Evolutionary conservation across 2,888 invertebrate genomes (phyloP).

Genomic region (Harpalus rufipes): DNA sequence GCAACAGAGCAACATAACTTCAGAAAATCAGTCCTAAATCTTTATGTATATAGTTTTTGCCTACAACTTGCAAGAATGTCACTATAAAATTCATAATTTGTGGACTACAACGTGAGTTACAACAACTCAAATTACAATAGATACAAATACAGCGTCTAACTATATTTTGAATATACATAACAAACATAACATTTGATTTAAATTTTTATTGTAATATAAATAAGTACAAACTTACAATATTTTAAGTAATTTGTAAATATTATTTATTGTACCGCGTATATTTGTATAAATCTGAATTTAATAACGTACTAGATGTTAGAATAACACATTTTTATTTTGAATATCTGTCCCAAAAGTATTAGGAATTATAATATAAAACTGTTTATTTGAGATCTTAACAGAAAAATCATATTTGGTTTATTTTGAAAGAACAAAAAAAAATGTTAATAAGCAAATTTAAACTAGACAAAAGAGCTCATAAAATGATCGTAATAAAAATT

Average conservation of each 20-base stretch:
- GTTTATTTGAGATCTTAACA: too few relatives aligned
- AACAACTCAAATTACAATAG: not conserved
- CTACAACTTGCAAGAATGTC: not conserved
- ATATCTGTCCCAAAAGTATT: not conserved
- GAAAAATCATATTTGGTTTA: too few relatives aligned
- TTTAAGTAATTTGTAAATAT: not conserved
- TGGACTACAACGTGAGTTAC: not conserved
- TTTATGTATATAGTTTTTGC: not conserved
- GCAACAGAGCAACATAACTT: too few relatives aligned
- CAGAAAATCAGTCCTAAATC: too few relatives aligned
- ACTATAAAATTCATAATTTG: not conserved
- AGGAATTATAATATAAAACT: too few relatives aligned
- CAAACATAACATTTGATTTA: not conserved
- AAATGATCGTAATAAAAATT: too few relatives aligned
- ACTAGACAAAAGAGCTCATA: too few relatives aligned
- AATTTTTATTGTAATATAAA: not conserved
- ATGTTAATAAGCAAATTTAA: too few relatives aligned
- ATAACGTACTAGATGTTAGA: not conserved
- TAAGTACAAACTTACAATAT: not conserved
- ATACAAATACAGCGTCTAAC: not conserved
- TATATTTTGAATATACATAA: not conserved
- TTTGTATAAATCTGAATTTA: not conserved
- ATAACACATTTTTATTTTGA: not conserved
- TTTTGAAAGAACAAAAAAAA: too few relatives aligned
- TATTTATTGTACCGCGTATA: not conserved